These are phyloP conservation scores for Phylloscopus trochiloides DNA, from an alignment of 2,113 vertebrate genomes.

Conservation along the genomic window DNA sequence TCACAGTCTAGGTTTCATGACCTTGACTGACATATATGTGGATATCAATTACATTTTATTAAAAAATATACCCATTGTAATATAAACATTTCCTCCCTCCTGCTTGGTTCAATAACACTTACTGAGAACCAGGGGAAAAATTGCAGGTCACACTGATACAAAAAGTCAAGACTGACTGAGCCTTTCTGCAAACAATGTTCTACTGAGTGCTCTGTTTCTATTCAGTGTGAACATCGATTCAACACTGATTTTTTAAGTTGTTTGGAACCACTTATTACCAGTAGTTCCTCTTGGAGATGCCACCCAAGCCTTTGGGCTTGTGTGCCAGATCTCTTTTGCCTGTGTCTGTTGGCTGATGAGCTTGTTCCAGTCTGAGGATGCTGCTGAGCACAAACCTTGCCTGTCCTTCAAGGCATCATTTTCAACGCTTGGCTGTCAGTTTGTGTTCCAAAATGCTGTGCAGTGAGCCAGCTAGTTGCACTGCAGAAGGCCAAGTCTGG, in stretches of 20 bases:
- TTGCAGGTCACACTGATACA: not conserved
- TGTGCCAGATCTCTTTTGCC: not conserved
- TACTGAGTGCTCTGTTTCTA: not conserved
- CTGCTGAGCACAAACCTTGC: not conserved
- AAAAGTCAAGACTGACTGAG: not conserved
- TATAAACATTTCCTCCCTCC: not conserved
- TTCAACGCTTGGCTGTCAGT: not conserved
- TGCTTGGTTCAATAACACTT: not conserved
- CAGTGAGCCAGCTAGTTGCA: not conserved
- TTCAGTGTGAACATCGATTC: not conserved
- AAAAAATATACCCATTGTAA: not conserved
- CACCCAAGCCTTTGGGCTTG: not conserved
- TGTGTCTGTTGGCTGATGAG: not conserved
- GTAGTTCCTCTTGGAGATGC: not conserved
- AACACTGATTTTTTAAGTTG: not conserved
- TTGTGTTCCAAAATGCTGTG: not conserved
- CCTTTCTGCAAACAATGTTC: not conserved
- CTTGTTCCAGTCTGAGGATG: not conserved
- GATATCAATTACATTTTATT: not conserved
- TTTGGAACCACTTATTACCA: not conserved
- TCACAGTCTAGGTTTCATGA: not conserved
- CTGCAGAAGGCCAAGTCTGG: not conserved
- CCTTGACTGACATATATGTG: not conserved
- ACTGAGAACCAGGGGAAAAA: not conserved
- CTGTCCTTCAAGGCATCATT: not conserved